Conservation (phyloP, 2,113 vertebrate species). For the Spheniscus mendiculus region DNA sequence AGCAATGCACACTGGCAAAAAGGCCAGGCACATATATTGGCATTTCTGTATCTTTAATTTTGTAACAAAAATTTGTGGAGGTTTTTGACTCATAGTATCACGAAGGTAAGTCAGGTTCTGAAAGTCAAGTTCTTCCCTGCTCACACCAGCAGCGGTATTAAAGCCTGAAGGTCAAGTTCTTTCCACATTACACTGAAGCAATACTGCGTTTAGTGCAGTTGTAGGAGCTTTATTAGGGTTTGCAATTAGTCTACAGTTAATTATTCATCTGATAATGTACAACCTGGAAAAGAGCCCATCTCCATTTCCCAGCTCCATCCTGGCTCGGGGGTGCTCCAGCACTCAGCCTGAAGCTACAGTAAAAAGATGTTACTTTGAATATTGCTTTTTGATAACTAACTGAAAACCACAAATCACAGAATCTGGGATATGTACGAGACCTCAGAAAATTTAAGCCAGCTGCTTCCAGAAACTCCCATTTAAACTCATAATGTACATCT, state of each 20-base stretch:
- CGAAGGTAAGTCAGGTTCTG: neutral
- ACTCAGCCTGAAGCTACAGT: neutral
- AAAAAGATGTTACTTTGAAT: neutral
- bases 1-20: rapidly evolving
- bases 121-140: neutral
- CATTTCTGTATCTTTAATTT: neutral
- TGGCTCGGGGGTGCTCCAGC: neutral
- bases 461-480: neutral
- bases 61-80: neutral
- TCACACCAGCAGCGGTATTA: neutral
- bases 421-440: neutral
- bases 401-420: neutral
- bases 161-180: constrained; percentile 33
- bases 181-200: neutral
- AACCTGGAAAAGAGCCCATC: constrained; percentile 29
- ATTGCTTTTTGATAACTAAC: neutral
- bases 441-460: neutral
- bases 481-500: neutral
- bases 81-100: neutral
- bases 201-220: neutral
- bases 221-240: constrained; percentile 18
- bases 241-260: constrained; percentile 48
- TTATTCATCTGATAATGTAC: constrained; percentile 58
- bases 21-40: rapidly evolving
- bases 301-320: neutral